Percentiles rank a stretch among this genome's conserved stretches.
Evolutionary conservation across 2,113 vertebrate species (phyloP).

Genomic region (Cinclus mexicanus): DNA sequence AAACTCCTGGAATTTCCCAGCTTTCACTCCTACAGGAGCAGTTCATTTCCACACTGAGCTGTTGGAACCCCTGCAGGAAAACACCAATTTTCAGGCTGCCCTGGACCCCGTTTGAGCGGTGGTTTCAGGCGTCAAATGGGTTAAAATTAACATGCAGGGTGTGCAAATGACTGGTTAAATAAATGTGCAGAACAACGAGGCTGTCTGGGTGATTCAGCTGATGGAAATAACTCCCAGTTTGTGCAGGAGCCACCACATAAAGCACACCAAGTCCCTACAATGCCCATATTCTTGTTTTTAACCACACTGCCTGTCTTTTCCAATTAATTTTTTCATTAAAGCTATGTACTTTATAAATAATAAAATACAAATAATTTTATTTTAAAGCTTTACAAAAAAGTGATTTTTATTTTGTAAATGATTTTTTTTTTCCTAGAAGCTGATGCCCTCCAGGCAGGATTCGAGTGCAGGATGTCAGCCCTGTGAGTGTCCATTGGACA

Average conservation of each 20-base stretch:
- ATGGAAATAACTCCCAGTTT: neutral
- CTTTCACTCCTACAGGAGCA: neutral
- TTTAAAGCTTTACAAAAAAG: neutral
- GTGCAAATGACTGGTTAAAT: neutral
- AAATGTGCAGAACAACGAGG: fast-evolving
- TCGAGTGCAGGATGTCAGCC: neutral
- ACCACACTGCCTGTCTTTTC: neutral
- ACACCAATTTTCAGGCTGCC: neutral
- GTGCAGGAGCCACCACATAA: neutral
- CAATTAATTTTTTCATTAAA: neutral
- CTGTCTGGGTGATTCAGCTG: neutral
- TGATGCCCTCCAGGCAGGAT: constrained; percentile 1
- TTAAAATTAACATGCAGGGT: neutral
- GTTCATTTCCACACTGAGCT: neutral
- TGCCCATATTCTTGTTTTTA: neutral
- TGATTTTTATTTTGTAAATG: neutral
- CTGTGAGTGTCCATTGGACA: neutral
- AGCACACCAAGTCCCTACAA: neutral
- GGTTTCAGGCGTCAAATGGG: neutral
- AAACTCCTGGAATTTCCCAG: neutral
- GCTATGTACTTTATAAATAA: neutral
- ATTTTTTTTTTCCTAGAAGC: neutral
- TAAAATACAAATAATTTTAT: no score
- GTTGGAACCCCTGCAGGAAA: neutral
- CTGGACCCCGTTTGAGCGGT: neutral